phyloP scores from a whole-genome alignment of 2,113 vertebrate genomes.

The Notothenia rossii region DNA sequence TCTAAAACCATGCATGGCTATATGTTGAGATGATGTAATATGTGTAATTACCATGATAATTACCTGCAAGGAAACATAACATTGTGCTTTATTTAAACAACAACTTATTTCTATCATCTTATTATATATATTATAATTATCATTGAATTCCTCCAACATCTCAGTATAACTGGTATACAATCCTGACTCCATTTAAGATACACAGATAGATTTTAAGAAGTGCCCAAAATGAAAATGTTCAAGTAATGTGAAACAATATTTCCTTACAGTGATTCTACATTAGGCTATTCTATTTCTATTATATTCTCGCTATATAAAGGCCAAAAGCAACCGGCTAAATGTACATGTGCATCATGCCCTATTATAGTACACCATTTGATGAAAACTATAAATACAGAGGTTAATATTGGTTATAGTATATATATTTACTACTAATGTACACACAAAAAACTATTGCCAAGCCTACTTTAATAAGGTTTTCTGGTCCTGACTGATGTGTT shows the following conservation, averaged over 20 bases:
- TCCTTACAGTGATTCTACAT: conserved; percentile 28
- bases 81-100: conserved; percentile 69
- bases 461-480: neutral
- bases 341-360: conserved; percentile 21
- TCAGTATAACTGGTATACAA: conserved; percentile 26
- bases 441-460: conserved; percentile 20
- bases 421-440: conserved; percentile 50
- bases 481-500: conserved; percentile 6
- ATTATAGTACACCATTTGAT: conserved; percentile 45
- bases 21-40: conserved; percentile 34
- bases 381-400: conserved; percentile 46
- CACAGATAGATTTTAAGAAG: conserved; percentile 41
- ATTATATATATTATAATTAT: conserved; percentile 31
- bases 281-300: conserved; percentile 51
- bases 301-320: conserved; percentile 65
- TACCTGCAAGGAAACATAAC: conserved; percentile 51
- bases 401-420: conserved; percentile 34
- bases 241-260: conserved; percentile 52
- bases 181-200: conserved; percentile 42
- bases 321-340: conserved; percentile 43
- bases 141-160: conserved; percentile 17
- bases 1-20: conserved; percentile 74
- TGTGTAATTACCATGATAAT: conserved; percentile 11
- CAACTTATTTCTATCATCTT: conserved; percentile 43
- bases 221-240: conserved; percentile 48